Conservation (phyloP, 92 coral and sea anemone species). For the Paragorgia papillata region DNA sequence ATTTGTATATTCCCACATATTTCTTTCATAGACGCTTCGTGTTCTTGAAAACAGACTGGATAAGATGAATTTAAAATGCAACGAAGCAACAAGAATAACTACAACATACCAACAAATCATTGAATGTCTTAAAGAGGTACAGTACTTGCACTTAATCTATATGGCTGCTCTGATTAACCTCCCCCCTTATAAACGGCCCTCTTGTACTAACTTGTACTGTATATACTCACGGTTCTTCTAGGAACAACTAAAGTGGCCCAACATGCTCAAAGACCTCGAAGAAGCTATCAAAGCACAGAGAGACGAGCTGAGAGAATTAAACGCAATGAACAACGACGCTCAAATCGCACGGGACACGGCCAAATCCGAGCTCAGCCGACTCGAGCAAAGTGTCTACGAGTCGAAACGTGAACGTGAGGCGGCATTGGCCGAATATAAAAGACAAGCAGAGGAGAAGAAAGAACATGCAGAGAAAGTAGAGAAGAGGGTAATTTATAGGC, state of each 20-base stretch:
- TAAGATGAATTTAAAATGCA: constrained; percentile 85
- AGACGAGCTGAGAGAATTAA: constrained; percentile 87
- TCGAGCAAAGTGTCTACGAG: constrained; percentile 95
- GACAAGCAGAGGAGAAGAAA: constrained; percentile 97
- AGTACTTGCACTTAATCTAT: not conserved
- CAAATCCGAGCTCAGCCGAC: constrained; percentile 87
- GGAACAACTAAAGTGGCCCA: constrained; percentile 96
- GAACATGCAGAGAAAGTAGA: constrained; percentile 99
- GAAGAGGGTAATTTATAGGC: constrained; percentile 86
- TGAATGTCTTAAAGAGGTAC: constrained; percentile 75
- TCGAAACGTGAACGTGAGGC: constrained; percentile 92
- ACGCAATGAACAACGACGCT: constrained; percentile 95
- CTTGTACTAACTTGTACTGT: too few species aligned
- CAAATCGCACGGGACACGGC: constrained; percentile 98
- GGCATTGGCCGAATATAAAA: constrained; percentile 93
- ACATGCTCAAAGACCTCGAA: constrained; percentile 84
- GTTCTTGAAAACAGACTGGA: constrained; percentile 90
- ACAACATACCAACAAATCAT: constrained; percentile 85
- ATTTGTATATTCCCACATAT: too few species aligned
- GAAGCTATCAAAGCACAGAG: constrained; percentile 81
- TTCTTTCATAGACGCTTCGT: constrained; percentile 69
- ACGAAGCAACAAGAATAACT: constrained; percentile 86
- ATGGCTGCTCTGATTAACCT: too few species aligned
- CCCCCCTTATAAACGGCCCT: too few species aligned
- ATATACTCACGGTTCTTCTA: not conserved